Conservation (phyloP, 2,888 invertebrate species). For the Ariolimax columbianus region DNA sequence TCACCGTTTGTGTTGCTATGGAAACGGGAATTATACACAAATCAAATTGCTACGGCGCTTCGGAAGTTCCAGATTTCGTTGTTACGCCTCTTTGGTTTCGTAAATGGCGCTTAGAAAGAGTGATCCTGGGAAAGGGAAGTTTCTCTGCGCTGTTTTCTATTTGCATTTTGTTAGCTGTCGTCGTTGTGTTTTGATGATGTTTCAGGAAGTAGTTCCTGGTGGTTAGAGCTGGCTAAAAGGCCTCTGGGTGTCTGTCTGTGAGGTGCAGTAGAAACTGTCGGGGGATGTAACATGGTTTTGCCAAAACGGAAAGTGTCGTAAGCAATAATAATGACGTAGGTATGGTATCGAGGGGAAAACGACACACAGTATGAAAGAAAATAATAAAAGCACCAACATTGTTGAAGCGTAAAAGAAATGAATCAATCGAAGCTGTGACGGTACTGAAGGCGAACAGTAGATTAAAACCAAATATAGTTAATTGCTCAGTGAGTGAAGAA, state of each 20-base stretch:
- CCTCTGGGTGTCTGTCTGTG: not conserved
- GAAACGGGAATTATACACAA: conserved; percentile 49
- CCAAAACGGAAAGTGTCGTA: too few species aligned
- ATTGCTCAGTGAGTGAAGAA: too few species aligned
- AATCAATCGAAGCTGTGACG: too few species aligned
- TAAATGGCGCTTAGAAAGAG: conserved; percentile 32
- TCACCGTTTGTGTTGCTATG: conserved; percentile 48
- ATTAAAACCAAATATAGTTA: too few species aligned
- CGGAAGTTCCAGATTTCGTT: conserved; percentile 45
- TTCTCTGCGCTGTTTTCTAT: not conserved
- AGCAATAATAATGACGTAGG: too few species aligned
- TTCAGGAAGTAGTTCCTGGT: not conserved
- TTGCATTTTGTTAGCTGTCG: not conserved
- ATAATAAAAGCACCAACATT: too few species aligned
- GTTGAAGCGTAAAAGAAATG: too few species aligned
- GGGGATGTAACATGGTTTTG: not conserved
- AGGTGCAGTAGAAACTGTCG: not conserved
- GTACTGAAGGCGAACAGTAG: too few species aligned
- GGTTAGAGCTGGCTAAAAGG: not conserved
- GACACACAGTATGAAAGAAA: too few species aligned
- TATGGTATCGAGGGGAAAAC: too few species aligned
- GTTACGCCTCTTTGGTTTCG: conserved; percentile 39
- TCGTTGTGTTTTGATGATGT: not conserved
- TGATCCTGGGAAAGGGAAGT: not conserved
- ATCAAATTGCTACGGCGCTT: conserved; percentile 46